phyloP scores from a whole-genome alignment of 2,797 vertebrate species.

The Lacerta bilineata region DNA sequence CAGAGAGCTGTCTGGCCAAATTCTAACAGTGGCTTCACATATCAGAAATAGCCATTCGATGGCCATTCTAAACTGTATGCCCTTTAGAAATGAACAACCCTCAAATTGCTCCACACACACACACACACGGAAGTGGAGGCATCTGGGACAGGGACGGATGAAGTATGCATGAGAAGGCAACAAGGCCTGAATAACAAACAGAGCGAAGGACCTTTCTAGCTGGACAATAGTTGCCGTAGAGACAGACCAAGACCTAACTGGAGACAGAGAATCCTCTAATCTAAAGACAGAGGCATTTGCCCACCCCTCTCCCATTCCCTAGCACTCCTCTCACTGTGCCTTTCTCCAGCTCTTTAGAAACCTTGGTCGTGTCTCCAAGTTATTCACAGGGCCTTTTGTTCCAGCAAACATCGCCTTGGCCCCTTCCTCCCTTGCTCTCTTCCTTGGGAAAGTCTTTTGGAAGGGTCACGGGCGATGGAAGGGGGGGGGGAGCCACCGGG shows the following conservation, averaged over 20 bases:
- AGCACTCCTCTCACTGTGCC: constrained; percentile 35
- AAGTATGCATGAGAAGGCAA: background rate
- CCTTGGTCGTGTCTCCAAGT: constrained; percentile 66
- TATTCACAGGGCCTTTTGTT: constrained; percentile 78
- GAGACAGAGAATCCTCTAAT: constrained; percentile 59
- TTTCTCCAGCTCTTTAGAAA: constrained; percentile 72
- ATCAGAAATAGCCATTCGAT: background rate
- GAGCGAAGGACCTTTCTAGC: constrained; percentile 24
- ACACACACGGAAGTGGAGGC: background rate
- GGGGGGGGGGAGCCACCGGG: constrained; percentile 44
- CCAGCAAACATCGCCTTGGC: constrained; percentile 43
- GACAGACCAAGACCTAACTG: constrained; percentile 57
- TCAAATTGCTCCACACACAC: background rate
- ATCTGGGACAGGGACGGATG: constrained; percentile 10
- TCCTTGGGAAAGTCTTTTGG: constrained; percentile 79
- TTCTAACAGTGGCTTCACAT: no score
- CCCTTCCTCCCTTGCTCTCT: constrained; percentile 60
- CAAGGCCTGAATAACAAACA: constrained; percentile 2
- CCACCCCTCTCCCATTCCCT: constrained; percentile 17
- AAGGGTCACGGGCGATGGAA: constrained; percentile 65
- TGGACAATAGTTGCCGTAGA: constrained; percentile 72
- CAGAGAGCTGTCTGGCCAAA: background rate
- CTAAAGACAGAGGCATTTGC: constrained; percentile 29
- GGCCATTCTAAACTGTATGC: background rate
- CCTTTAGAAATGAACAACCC: constrained; percentile 10